Conservation (phyloP, 2,888 invertebrate species). For the Sphaerophoria taeniata region DNA sequence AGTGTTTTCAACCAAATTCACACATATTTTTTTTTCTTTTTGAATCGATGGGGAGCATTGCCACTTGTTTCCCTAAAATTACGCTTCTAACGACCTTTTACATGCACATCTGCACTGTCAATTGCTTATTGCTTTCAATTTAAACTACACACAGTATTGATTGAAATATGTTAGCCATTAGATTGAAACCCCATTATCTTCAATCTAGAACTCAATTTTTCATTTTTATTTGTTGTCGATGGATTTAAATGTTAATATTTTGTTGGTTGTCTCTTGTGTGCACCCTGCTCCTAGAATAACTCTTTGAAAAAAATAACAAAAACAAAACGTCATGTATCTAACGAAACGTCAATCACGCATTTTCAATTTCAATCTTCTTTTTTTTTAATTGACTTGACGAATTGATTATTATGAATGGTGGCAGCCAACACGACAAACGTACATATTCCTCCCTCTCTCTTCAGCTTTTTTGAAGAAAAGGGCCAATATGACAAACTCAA, state of each 20-base stretch:
- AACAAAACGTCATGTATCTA: slow-evolving; percentile 47
- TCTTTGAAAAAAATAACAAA: slow-evolving; percentile 1
- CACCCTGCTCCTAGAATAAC: slow-evolving; percentile 3
- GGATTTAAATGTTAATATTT: no score
- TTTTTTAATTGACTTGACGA: slow-evolving; percentile 72
- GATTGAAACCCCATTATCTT: slow-evolving; percentile 30
- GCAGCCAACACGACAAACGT: slow-evolving; percentile 28
- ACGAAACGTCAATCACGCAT: slow-evolving; percentile 70
- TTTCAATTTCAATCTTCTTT: slow-evolving; percentile 37
- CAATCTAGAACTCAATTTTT: not conserved
- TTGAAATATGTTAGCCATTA: slow-evolving; percentile 36
- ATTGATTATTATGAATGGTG: slow-evolving; percentile 71
- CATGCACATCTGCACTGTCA: slow-evolving; percentile 2
- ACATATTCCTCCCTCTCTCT: slow-evolving; percentile 23
- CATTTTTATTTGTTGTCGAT: no score
- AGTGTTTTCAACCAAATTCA: no score
- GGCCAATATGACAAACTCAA: slow-evolving; percentile 51
- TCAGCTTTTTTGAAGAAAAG: slow-evolving; percentile 41
- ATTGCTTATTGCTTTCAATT: slow-evolving; percentile 46
- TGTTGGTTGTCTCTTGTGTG: not conserved
- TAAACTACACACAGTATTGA: slow-evolving; percentile 35
- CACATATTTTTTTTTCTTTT: no score
- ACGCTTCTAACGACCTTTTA: no score
- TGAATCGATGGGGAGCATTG: no score
- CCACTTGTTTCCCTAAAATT: no score